phyloP scores from a whole-genome alignment of 30 jellyfish, hydroid and myxozoan species.

The Aurelia sp. region DNA sequence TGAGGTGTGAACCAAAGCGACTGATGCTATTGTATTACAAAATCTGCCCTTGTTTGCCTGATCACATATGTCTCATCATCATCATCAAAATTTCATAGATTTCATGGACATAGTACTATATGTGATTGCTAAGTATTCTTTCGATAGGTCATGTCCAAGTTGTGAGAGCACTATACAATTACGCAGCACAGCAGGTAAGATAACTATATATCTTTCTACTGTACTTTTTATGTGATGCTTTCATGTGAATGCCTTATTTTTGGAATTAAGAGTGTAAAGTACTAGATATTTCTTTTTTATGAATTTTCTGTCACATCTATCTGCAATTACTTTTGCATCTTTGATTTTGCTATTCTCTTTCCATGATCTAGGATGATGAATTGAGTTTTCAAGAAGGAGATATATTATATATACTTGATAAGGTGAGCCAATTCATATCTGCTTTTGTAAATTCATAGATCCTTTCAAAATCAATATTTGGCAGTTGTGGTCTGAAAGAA shows the following conservation, averaged over 20 bases:
- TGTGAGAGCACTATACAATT: slow-evolving; percentile 89
- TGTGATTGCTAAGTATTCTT: background rate
- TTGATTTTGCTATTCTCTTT: background rate
- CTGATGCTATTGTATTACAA: too few species aligned
- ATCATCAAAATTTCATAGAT: too few species aligned
- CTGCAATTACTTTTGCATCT: background rate
- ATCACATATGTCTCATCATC: too few species aligned
- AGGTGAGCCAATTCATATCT: slow-evolving; percentile 44
- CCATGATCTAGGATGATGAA: slow-evolving; percentile 81
- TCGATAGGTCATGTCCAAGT: slow-evolving; percentile 93
- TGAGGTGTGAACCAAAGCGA: too few species aligned
- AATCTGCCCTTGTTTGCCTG: too few species aligned
- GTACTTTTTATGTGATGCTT: background rate
- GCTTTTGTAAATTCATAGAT: background rate
- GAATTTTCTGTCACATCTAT: too few species aligned
- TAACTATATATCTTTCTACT: background rate
- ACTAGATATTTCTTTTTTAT: too few species aligned
- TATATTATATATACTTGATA: slow-evolving; percentile 84
- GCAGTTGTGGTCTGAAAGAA: background rate
- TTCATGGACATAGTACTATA: too few species aligned
- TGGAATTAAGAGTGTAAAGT: too few species aligned
- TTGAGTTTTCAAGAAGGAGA: slow-evolving; percentile 97
- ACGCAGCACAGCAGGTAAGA: slow-evolving; percentile 84
- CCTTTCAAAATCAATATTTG: background rate
- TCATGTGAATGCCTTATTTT: too few species aligned